Percentiles rank a stretch among this genome's conserved stretches.
Evolutionary conservation across 2,888 invertebrate genomes (phyloP).

Genomic region (Parnassius mnemosyne): DNA sequence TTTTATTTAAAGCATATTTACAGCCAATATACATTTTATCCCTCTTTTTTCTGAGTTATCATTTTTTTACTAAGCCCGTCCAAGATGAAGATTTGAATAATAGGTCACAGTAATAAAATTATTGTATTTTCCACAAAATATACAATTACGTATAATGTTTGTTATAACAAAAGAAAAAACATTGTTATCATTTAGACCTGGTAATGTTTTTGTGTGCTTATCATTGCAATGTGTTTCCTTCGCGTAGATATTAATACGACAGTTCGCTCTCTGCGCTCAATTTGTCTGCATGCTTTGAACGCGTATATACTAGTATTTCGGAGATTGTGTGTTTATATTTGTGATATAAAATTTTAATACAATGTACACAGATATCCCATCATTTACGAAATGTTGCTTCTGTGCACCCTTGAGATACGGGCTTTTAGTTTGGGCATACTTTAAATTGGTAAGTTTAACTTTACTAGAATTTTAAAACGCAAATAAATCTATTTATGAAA

Average conservation of each 20-base stretch:
- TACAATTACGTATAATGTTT: no score
- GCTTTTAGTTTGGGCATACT: conserved; percentile 36
- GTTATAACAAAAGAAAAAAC: no score
- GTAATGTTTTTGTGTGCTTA: background rate
- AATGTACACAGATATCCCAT: conserved; percentile 36
- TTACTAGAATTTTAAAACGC: background rate
- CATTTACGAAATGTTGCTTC: conserved; percentile 36
- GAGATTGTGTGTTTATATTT: background rate
- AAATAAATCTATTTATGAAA: no score
- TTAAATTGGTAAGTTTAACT: conserved; percentile 26
- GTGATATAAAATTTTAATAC: background rate
- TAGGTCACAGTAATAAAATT: no score
- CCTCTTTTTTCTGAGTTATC: no score
- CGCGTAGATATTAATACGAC: background rate
- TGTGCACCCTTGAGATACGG: conserved; percentile 40
- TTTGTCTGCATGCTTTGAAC: background rate
- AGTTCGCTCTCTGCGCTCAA: background rate
- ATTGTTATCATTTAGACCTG: no score
- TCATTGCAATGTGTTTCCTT: background rate
- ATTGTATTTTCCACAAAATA: no score
- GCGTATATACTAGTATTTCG: background rate
- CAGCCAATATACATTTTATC: no score
- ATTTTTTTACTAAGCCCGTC: no score
- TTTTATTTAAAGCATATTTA: no score
- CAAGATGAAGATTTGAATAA: no score